Percentiles rank a stretch among this genome's conserved stretches.
These are phyloP conservation scores for Apodemus agrarius DNA, from an alignment of 2,797 vertebrate genomes.

Conservation along the genomic window DNA sequence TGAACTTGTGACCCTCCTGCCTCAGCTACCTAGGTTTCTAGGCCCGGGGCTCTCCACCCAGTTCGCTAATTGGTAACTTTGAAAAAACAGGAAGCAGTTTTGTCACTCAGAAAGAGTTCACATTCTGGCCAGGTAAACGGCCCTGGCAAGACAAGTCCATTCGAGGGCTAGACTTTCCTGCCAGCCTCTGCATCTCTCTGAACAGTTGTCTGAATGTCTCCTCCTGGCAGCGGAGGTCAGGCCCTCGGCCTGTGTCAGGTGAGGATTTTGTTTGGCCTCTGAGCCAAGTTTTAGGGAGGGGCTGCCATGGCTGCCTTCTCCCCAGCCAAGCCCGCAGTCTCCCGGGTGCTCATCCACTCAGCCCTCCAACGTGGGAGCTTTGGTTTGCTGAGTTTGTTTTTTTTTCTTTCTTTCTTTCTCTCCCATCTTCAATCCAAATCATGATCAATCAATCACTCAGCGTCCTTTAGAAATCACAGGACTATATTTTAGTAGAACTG, in stretches of 20 bases:
- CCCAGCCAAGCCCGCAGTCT: neutral
- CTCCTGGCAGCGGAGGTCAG: neutral
- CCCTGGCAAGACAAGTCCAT: neutral
- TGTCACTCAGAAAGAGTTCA: neutral
- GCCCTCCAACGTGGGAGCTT: conserved; percentile 42
- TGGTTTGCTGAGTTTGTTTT: neutral
- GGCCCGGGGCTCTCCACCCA: neutral
- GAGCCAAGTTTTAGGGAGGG: neutral
- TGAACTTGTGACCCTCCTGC: neutral
- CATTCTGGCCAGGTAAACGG: neutral
- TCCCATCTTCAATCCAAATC: neutral
- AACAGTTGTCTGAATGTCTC: conserved; percentile 27
- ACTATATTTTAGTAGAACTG: neutral
- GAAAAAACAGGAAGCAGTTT: neutral
- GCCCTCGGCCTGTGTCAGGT: neutral
- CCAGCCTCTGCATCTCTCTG: conserved; percentile 12
- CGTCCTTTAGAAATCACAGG: neutral
- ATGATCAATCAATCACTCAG: neutral
- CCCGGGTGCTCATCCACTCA: neutral
- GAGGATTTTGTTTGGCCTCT: conserved; percentile 50
- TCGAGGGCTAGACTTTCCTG: conserved; percentile 43
- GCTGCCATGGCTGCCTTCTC: neutral
- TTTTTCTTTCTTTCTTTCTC: neutral
- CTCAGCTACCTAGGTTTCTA: neutral
- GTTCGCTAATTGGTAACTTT: neutral